These are phyloP conservation scores for Lasioglossum morio DNA, from an alignment of 2,888 invertebrate species.

Conservation along the genomic window DNA sequence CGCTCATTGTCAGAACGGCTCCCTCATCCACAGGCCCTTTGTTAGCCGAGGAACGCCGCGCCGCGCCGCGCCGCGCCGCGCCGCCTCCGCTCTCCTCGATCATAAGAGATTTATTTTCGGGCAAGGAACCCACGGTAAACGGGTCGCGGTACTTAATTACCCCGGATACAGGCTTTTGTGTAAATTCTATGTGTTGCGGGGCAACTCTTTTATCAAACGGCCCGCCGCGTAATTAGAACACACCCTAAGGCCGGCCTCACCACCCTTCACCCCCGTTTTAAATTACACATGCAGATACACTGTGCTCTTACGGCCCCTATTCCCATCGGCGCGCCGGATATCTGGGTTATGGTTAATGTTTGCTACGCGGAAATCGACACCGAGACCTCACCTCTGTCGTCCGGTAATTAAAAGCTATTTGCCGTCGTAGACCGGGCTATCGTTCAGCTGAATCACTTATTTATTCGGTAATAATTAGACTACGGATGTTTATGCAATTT, in stretches of 20 bases:
- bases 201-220: conserved; percentile 64
- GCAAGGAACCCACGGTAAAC: conserved; percentile 36
- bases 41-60: background rate
- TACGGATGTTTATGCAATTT: too few relatives aligned
- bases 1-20: background rate
- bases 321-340: conserved; percentile 19
- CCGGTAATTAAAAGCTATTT: conserved; percentile 45
- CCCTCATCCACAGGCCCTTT: background rate
- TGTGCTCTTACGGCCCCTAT: conserved; percentile 11
- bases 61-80: too few relatives aligned
- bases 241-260: conserved; percentile 59
- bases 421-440: background rate
- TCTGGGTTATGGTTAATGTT: conserved; percentile 17
- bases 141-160: conserved; percentile 73
- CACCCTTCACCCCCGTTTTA: conserved; percentile 13
- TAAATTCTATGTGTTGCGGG: conserved; percentile 64
- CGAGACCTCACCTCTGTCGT: conserved; percentile 16
- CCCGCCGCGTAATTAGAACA: conserved; percentile 75
- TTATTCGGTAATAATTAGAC: too few relatives aligned
- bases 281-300: conserved; percentile 41
- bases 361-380: conserved; percentile 17
- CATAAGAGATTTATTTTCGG: conserved; percentile 52
- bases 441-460: background rate
- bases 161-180: conserved; percentile 52
- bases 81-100: conserved; percentile 34